Evolutionary conservation across 2,888 invertebrate genomes (phyloP).

Genomic region (Anagyrus pseudococci): DNA sequence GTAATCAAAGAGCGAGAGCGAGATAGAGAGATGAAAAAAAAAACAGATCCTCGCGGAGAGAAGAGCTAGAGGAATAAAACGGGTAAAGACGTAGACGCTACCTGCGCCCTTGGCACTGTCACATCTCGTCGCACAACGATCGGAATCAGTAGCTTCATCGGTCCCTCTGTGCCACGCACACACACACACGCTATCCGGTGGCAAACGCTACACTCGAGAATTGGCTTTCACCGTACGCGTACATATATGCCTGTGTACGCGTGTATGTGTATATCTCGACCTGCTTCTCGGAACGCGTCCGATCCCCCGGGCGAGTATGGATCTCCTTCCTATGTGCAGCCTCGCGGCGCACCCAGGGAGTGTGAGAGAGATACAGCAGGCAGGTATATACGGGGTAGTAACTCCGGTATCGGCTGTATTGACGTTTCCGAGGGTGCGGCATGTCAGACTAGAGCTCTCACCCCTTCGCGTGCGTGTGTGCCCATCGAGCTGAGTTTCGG

Average conservation of each 20-base stretch:
- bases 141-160: conserved; percentile 22
- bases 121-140: conserved; percentile 25
- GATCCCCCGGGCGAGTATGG: too few relatives aligned
- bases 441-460: too few relatives aligned
- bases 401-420: conserved; percentile 40
- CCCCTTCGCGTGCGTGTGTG: neutral
- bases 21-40: too few relatives aligned
- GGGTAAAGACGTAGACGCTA: conserved; percentile 5
- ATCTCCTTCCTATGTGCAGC: too few relatives aligned
- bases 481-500: neutral
- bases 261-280: conserved; percentile 39
- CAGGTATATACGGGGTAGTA: conserved; percentile 37
- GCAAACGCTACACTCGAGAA: conserved; percentile 48
- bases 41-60: too few relatives aligned
- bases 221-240: conserved; percentile 49
- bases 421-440: conserved; percentile 35
- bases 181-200: conserved; percentile 14
- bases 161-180: too few relatives aligned
- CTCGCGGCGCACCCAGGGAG: too few relatives aligned
- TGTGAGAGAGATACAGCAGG: too few relatives aligned
- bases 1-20: too few relatives aligned
- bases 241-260: neutral
- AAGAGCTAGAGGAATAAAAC: neutral
- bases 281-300: conserved; percentile 43
- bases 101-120: conserved; percentile 10